Conservation (phyloP, 64 coral and sea anemone species). For the Porites australiensis region DNA sequence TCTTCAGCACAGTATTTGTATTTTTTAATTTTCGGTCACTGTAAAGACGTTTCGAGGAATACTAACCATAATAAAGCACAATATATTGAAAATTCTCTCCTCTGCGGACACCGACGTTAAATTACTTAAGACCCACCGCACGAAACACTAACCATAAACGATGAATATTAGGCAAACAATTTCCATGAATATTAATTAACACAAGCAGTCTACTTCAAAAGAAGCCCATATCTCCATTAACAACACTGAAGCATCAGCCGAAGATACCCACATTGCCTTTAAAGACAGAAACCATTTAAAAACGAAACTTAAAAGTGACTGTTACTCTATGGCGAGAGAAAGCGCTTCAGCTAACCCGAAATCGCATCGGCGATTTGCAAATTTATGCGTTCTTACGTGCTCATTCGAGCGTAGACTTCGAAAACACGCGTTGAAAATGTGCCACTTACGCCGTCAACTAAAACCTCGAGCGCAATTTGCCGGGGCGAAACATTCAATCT, state of each 20-base stretch:
- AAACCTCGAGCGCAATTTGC: neutral
- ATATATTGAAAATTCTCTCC: neutral
- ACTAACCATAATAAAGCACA: neutral
- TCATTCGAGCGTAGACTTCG: slow-evolving; percentile 71
- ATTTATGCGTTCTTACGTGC: slow-evolving; percentile 75
- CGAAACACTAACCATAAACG: slow-evolving; percentile 18
- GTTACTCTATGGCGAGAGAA: neutral
- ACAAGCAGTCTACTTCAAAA: neutral
- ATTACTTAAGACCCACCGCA: neutral
- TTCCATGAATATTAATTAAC: slow-evolving; percentile 59
- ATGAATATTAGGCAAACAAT: slow-evolving; percentile 32
- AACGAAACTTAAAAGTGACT: neutral
- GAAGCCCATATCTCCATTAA: neutral
- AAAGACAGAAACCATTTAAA: neutral
- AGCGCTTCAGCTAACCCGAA: slow-evolving; percentile 12
- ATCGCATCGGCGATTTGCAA: slow-evolving; percentile 29
- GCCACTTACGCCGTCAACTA: slow-evolving; percentile 44
- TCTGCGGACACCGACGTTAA: neutral
- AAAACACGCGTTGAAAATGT: slow-evolving; percentile 89
- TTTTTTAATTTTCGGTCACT: neutral
- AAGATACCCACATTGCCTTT: too few species aligned
- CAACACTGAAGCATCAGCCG: neutral
- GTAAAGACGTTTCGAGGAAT: neutral
- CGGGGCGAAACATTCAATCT: slow-evolving; percentile 5
- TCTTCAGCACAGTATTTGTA: neutral